These are phyloP conservation scores for Trachymyrmex cornetzi DNA, from an alignment of 1,140 invertebrate genomes.

Conservation along the genomic window DNA sequence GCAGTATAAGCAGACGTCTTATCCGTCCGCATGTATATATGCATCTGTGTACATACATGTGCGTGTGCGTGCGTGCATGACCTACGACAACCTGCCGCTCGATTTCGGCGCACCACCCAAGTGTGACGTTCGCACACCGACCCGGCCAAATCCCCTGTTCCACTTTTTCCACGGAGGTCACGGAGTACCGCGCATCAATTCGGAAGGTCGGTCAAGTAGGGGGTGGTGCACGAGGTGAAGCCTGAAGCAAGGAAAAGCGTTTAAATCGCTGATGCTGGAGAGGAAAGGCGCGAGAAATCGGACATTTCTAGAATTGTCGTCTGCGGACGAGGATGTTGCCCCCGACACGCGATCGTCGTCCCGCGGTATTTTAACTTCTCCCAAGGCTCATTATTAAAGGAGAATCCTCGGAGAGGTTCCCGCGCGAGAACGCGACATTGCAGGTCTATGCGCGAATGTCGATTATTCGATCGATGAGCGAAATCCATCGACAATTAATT, in stretches of 20 bases:
- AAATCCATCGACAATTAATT: not conserved
- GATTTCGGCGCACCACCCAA: slow-evolving; percentile 46
- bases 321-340: slow-evolving; percentile 57
- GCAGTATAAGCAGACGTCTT: not conserved
- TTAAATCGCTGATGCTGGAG: not conserved
- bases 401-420: not conserved
- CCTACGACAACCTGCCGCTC: slow-evolving; percentile 71
- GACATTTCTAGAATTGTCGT: slow-evolving; percentile 63
- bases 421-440: not conserved
- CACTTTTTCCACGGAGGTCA: slow-evolving; percentile 60
- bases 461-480: not conserved
- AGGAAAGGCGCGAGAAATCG: slow-evolving; percentile 29
- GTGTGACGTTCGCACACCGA: slow-evolving; percentile 47
- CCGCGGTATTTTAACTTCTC: slow-evolving; percentile 1
- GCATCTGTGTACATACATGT: not conserved
- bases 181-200: slow-evolving; percentile 38
- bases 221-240: slow-evolving; percentile 24
- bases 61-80: slow-evolving; percentile 40
- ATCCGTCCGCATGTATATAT: not conserved
- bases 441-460: not conserved
- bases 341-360: slow-evolving; percentile 22
- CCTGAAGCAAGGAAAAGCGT: not conserved
- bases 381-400: slow-evolving; percentile 40
- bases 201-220: slow-evolving; percentile 46
- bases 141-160: slow-evolving; percentile 58